A percentile compares a stretch with the other conserved stretches of the same genome.
These are phyloP conservation scores for Cephalopachus bancanus DNA, from an alignment of 2,797 vertebrate genomes.

Conservation along the genomic window DNA sequence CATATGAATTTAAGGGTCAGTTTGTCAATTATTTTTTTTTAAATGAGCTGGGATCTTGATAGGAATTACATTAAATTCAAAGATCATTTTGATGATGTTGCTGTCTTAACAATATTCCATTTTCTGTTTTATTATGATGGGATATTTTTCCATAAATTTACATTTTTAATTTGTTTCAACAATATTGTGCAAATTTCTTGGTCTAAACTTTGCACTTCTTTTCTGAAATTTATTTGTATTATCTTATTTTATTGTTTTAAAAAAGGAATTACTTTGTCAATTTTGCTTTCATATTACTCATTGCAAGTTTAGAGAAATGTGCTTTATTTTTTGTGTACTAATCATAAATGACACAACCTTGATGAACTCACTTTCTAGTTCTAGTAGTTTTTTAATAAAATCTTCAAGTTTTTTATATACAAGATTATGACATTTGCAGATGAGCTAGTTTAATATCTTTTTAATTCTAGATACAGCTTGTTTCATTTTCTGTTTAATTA, in stretches of 20 bases:
- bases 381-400: neutral
- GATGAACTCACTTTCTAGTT: neutral
- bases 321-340: neutral
- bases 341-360: neutral
- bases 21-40: neutral
- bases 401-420: neutral
- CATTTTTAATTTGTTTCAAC: neutral
- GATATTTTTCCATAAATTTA: neutral
- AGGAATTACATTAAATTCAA: neutral
- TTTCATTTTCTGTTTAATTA: neutral
- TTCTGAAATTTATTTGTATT: neutral
- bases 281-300: neutral
- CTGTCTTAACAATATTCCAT: neutral
- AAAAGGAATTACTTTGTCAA: neutral
- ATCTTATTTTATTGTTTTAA: neutral
- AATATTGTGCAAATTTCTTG: neutral
- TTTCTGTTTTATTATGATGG: neutral
- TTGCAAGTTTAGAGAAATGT: neutral
- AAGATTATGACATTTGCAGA: neutral
- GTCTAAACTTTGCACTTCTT: neutral
- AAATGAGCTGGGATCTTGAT: neutral
- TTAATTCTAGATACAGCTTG: neutral
- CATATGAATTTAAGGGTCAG: neutral
- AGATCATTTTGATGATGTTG: neutral
- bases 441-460: neutral